Evolutionary conservation across 2,797 vertebrate species (phyloP).

Genomic region (Euphonia xanthogaster): DNA sequence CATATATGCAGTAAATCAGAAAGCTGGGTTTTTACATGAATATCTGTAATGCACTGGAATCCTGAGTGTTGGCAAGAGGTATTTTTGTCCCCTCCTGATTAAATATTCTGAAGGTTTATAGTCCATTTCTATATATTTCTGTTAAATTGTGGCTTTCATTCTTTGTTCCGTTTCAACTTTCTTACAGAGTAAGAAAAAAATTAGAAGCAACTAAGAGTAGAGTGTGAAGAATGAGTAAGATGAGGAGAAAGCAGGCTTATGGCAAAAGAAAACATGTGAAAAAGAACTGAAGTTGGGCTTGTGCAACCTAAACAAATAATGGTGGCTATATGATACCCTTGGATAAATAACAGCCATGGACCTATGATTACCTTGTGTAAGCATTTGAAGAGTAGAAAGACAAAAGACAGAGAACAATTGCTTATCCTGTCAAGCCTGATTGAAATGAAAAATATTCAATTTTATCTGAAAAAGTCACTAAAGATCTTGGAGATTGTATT

Average conservation of each 20-base stretch:
- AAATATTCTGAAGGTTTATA: background rate
- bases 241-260: background rate
- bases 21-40: background rate
- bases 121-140: background rate
- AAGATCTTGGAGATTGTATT: background rate
- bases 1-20: slow-evolving; percentile 16
- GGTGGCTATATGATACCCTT: background rate
- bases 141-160: background rate
- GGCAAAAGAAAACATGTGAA: background rate
- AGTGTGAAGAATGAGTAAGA: background rate
- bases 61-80: background rate
- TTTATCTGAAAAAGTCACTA: background rate
- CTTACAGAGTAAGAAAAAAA: background rate
- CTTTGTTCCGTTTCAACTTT: background rate
- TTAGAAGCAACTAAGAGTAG: background rate
- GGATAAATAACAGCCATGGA: background rate
- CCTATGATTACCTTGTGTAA: background rate
- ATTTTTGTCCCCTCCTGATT: background rate
- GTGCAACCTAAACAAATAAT: background rate
- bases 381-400: background rate
- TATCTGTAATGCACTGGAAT: background rate
- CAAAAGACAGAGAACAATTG: background rate
- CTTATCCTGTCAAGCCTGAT: background rate
- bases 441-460: background rate
- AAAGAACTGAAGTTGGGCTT: background rate